Conservation (phyloP, 2,113 vertebrate species). For the Abramis brama region DNA sequence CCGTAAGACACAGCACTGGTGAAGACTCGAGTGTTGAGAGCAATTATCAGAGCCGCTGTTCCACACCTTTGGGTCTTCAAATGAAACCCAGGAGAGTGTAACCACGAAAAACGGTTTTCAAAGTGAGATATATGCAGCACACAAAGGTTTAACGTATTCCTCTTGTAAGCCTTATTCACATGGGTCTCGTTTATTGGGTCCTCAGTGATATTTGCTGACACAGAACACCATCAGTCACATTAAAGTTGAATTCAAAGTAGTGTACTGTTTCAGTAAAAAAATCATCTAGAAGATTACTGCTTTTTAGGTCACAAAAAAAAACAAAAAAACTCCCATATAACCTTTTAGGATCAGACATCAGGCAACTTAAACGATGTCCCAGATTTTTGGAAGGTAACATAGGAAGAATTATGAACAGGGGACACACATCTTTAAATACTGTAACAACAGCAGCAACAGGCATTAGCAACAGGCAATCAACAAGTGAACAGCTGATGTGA, state of each 20-base stretch:
- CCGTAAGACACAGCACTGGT: conserved; percentile 29
- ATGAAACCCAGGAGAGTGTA: conserved; percentile 29
- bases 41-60: conserved; percentile 43
- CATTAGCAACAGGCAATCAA: not conserved
- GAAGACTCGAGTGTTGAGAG: conserved; percentile 26
- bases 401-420: not conserved
- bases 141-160: conserved; percentile 24
- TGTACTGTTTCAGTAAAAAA: conserved; percentile 4
- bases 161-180: not conserved
- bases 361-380: not conserved
- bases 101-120: conserved; percentile 20
- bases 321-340: not conserved
- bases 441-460: not conserved
- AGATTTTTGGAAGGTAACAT: not conserved
- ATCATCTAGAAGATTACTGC: not conserved
- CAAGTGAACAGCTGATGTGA: no score
- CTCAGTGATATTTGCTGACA: conserved; percentile 16
- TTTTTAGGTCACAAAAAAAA: not conserved
- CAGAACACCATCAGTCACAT: not conserved
- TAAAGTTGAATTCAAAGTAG: not conserved
- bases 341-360: not conserved
- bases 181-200: conserved; percentile 8
- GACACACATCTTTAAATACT: not conserved
- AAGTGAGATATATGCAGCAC: conserved; percentile 11
- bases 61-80: conserved; percentile 28